Evolutionary conservation across 2,888 invertebrate species (phyloP).

Genomic region (Lasioglossum zephyrum): DNA sequence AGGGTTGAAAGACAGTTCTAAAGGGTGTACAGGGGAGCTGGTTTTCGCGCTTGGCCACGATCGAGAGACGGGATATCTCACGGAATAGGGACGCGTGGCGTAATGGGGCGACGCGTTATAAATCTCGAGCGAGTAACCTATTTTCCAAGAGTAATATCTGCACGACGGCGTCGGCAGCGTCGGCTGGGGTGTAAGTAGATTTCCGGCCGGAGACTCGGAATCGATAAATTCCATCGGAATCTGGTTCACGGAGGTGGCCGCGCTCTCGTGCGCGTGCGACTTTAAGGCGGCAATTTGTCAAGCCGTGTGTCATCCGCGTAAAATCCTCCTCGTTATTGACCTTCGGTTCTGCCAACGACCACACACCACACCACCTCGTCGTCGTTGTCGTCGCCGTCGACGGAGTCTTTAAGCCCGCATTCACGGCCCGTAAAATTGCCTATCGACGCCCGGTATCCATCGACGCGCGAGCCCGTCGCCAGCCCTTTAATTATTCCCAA

Average conservation of each 20-base stretch:
- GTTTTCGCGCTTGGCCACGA: not conserved
- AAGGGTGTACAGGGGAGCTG: not conserved
- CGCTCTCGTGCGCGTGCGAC: not conserved
- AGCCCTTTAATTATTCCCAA: slow-evolving; percentile 64
- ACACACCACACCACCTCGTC: not conserved
- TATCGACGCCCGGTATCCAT: slow-evolving; percentile 55
- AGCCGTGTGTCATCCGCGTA: slow-evolving; percentile 58
- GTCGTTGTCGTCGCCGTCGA: not conserved
- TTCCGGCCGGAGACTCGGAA: slow-evolving; percentile 26
- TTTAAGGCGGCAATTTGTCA: slow-evolving; percentile 69
- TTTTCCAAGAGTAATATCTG: slow-evolving; percentile 42
- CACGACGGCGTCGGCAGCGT: not conserved
- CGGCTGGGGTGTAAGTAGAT: slow-evolving; percentile 22
- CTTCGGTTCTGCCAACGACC: slow-evolving; percentile 38
- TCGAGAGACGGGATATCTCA: slow-evolving; percentile 3
- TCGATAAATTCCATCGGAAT: slow-evolving; percentile 47
- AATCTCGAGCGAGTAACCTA: slow-evolving; percentile 48
- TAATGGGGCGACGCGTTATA: slow-evolving; percentile 29
- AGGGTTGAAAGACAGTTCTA: not conserved
- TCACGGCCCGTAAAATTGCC: slow-evolving; percentile 69
- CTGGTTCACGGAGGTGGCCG: slow-evolving; percentile 15
- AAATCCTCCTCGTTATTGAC: slow-evolving; percentile 67
- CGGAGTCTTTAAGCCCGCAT: slow-evolving; percentile 62
- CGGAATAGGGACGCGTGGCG: slow-evolving; percentile 1
- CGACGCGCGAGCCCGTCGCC: slow-evolving; percentile 31